Percentiles rank a stretch among this genome's conserved stretches.
These are phyloP conservation scores for Dermochelys coriacea DNA, from an alignment of 2,797 vertebrate species.

Conservation along the genomic window DNA sequence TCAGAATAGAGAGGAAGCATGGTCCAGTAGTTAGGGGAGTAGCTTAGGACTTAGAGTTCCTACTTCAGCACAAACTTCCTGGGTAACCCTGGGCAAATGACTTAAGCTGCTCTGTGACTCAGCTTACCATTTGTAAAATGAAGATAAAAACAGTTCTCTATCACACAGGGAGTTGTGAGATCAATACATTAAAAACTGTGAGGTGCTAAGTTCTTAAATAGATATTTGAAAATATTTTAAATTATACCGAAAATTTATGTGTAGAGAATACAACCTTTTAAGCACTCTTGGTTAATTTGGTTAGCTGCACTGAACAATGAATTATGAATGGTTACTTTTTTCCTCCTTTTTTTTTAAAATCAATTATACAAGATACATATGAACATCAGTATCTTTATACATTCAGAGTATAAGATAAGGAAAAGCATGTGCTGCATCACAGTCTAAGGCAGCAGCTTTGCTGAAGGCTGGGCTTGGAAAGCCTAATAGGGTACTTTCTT, in stretches of 20 bases:
- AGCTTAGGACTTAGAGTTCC: background rate
- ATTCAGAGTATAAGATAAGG: background rate
- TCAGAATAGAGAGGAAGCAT: background rate
- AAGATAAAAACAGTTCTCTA: background rate
- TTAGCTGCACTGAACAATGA: background rate
- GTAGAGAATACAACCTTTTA: too few species aligned
- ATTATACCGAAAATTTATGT: too few species aligned
- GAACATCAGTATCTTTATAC: background rate
- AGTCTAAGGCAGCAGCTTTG: too few species aligned
- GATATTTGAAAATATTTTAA: too few species aligned
- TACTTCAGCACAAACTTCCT: background rate
- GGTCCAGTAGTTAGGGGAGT: background rate
- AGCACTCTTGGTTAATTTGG: background rate
- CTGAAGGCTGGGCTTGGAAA: too few species aligned
- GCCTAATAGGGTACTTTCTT: too few species aligned
- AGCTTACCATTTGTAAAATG: background rate
- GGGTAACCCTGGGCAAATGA: background rate
- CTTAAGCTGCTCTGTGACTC: background rate
- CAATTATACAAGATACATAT: background rate
- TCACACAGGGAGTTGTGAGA: background rate
- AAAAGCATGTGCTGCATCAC: too few species aligned
- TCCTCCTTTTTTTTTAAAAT: too few species aligned
- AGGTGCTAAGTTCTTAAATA: background rate
- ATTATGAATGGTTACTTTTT: background rate
- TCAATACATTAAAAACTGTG: background rate